Conservation (phyloP, 2,888 invertebrate species). For the Harpagoxenus sublaevis region DNA sequence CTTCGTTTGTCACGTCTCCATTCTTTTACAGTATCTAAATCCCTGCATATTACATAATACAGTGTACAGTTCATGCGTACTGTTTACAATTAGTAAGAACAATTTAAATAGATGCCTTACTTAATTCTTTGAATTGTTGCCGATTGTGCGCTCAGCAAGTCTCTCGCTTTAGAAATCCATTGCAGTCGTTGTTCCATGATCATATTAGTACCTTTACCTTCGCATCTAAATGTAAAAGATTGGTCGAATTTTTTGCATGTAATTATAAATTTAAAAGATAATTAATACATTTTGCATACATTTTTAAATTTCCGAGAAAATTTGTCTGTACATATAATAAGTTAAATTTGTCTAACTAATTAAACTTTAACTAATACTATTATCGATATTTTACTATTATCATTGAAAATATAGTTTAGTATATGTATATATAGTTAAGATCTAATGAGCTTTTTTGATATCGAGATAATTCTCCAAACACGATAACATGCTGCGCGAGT, state of each 20-base stretch:
- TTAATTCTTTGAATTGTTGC: constrained; percentile 89
- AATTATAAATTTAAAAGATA: constrained; percentile 9
- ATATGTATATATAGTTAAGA: not conserved
- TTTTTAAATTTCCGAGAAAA: not conserved
- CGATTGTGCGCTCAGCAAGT: constrained; percentile 87
- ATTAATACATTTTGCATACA: not conserved
- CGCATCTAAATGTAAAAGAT: constrained; percentile 74
- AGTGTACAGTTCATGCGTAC: not conserved
- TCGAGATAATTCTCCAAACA: constrained; percentile 79
- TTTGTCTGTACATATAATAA: not conserved
- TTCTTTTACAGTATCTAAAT: constrained; percentile 86
- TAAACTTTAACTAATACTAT: not conserved
- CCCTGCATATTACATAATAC: constrained; percentile 78
- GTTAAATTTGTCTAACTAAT: too few relatives aligned
- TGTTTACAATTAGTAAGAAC: not conserved
- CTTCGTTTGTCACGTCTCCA: constrained; percentile 87
- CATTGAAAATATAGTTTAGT: constrained; percentile 49
- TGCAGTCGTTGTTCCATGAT: constrained; percentile 75
- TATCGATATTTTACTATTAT: constrained; percentile 26
- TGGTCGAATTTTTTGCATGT: constrained; percentile 9
- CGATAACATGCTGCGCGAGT: constrained; percentile 76
- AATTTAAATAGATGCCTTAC: constrained; percentile 85
- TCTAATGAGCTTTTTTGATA: constrained; percentile 23
- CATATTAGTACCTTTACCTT: constrained; percentile 67
- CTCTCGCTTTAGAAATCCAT: constrained; percentile 88